Evolutionary conservation across 2,888 invertebrate genomes (phyloP).

Genomic region (Drosophila robusta): DNA sequence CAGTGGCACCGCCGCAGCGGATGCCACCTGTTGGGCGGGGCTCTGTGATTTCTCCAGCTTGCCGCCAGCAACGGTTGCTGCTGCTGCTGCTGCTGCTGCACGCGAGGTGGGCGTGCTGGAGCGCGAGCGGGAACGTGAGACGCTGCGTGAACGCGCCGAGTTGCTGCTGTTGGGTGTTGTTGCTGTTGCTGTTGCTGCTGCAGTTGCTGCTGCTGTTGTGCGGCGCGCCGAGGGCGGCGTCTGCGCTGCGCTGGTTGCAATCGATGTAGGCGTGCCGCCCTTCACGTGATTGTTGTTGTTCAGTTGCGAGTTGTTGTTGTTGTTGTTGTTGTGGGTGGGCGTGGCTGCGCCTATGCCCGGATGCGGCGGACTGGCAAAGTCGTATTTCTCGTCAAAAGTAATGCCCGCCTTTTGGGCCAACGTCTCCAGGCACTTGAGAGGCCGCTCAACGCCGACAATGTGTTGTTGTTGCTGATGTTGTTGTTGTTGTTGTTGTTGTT

Average conservation of each 20-base stretch:
- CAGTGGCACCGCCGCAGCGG: slow-evolving; percentile 82
- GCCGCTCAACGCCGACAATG: slow-evolving; percentile 83
- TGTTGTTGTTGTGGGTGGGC: slow-evolving; percentile 38
- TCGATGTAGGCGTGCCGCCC: slow-evolving; percentile 31
- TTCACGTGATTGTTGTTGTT: slow-evolving; percentile 34
- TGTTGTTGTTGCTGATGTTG: slow-evolving; percentile 53
- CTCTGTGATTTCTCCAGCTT: slow-evolving; percentile 89
- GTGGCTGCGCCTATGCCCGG: slow-evolving; percentile 56
- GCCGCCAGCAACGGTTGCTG: slow-evolving; percentile 21
- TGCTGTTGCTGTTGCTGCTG: slow-evolving; percentile 7
- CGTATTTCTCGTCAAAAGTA: slow-evolving; percentile 91
- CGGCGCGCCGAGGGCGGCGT: slow-evolving; percentile 27
- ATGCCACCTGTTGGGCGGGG: slow-evolving; percentile 85
- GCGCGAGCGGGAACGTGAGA: slow-evolving; percentile 49
- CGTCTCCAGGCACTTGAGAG: slow-evolving; percentile 90
- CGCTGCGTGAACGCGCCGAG: slow-evolving; percentile 45
- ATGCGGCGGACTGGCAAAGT: slow-evolving; percentile 87
- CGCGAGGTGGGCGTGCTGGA: slow-evolving; percentile 60
- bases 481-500: slow-evolving; percentile 50
- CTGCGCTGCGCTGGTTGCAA: slow-evolving; percentile 13
- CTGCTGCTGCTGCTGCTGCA: slow-evolving; percentile 14
- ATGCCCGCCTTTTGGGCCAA: slow-evolving; percentile 91
- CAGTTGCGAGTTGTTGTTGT: slow-evolving; percentile 43
- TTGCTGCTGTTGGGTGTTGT: slow-evolving; percentile 19
- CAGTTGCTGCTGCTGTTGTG: slow-evolving; percentile 6